Base-by-base conservation (phyloP, 2,113 vertebrate genomes). In the Indicator maculatus region DNA sequence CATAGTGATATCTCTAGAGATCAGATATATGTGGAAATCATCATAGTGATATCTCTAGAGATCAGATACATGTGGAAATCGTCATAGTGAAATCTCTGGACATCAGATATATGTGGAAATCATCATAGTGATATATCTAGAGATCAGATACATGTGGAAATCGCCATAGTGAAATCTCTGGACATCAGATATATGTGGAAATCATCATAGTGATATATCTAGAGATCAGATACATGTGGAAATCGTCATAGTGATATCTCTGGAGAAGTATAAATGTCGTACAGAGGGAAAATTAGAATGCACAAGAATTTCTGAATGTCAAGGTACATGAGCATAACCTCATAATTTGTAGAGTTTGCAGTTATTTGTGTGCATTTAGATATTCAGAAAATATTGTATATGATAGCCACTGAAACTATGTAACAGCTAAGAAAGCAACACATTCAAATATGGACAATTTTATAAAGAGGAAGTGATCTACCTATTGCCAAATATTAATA, bases 281-380 rank as follows among this genome's bases (percentile, higher is more conserved):
- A 24, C 20, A 56, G 52, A 71, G 47, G 28, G 38, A 77, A 89
- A 73, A 71, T 83, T 93, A 56, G 52, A 80, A 86, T 64, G 26
- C 39, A 11, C 41, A 85, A 83, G 33, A 91, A 66, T 83, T 83
- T 91, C 36, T 74, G 80, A 93, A 93, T 88, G 20, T 86, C 79
- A 88, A 64, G 69, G 69, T 72, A 75, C 0, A 12, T 59, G 56
- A 85, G 41, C 69, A 89, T 92, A 88, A 52, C 70, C 50, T 75
- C 31, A 41, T 80, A 2, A 38, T 79, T 75, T 79, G 21, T 91
- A 66, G 45, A 55, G 24, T 73, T 91, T 85, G 41, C 24, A 55
- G 38, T 74, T 93, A 50, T 56, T 88, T 64, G 28, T 81, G 33
- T 81, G 13, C 60, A 55, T 80, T 89, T 80, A 39, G 45, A 14